Evolutionary conservation across 2,888 invertebrate species (phyloP).

Genomic region (Nomada ruficornis): DNA sequence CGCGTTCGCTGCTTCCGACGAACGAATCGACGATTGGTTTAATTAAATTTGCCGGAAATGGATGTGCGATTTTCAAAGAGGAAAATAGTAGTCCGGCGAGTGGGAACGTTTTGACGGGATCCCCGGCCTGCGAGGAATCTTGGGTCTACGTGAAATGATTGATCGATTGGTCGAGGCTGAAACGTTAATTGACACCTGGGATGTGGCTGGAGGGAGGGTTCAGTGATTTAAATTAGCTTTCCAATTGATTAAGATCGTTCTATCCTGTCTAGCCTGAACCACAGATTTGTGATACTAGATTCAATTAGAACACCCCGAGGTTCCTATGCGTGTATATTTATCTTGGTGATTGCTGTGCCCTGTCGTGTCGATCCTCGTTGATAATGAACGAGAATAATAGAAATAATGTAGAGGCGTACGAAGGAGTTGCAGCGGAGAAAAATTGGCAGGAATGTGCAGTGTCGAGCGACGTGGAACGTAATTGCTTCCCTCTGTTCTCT

Average conservation of each 20-base stretch:
- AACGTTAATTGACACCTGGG: constrained; percentile 13
- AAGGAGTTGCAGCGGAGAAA: constrained; percentile 6
- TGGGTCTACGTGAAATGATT: neutral
- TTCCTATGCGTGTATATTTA: neutral
- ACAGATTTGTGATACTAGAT: neutral
- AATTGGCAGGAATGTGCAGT: constrained; percentile 41
- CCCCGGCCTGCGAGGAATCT: neutral
- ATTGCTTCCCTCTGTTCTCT: constrained; percentile 45
- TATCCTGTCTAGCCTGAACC: neutral
- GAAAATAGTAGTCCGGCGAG: neutral
- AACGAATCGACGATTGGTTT: neutral
- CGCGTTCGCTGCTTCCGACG: neutral
- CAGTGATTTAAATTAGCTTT: constrained; percentile 8
- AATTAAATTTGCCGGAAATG: neutral
- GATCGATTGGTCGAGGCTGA: constrained; percentile 20
- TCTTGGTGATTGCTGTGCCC: neutral
- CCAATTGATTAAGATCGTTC: neutral
- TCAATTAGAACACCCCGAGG: neutral
- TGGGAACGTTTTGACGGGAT: neutral
- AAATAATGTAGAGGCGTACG: neutral
- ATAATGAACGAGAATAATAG: neutral
- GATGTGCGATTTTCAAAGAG: neutral
- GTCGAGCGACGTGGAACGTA: constrained; percentile 39
- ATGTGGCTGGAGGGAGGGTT: too few species aligned
- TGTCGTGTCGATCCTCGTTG: neutral